Evolutionary conservation across 2,797 vertebrate species (phyloP).

Genomic region (Poecilia wingei): DNA sequence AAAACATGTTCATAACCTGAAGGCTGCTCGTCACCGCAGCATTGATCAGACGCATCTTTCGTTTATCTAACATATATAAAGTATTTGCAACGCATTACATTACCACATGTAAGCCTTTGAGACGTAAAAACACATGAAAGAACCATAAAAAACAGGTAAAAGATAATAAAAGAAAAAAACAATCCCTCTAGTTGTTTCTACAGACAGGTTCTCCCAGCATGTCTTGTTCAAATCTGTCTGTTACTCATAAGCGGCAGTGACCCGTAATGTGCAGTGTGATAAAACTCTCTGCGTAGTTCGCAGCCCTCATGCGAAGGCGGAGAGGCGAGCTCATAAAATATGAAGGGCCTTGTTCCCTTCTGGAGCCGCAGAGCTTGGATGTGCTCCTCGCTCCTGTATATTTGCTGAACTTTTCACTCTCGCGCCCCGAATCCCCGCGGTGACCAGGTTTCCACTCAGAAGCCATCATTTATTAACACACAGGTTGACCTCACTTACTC

Average conservation of each 20-base stretch:
- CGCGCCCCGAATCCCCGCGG: conserved; percentile 62
- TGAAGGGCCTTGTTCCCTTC: conserved; percentile 61
- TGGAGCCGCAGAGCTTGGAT: conserved; percentile 43
- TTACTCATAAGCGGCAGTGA: conserved; percentile 48
- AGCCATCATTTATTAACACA: conserved; percentile 77
- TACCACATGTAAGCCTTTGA: neutral
- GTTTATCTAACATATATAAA: neutral
- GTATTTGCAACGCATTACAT: neutral
- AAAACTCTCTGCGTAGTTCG: conserved; percentile 65
- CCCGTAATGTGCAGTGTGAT: conserved; percentile 64
- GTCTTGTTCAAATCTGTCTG: conserved; percentile 37
- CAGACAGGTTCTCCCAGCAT: conserved; percentile 13
- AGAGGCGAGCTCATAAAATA: conserved; percentile 81
- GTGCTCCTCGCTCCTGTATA: conserved; percentile 44
- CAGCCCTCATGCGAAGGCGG: conserved; percentile 57
- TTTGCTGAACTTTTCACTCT: conserved; percentile 79
- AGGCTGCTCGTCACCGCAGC: neutral
- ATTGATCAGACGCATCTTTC: neutral
- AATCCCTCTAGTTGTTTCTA: neutral
- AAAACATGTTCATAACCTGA: neutral
- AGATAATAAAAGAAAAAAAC: neutral
- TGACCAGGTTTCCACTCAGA: conserved; percentile 66
- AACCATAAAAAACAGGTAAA: neutral
- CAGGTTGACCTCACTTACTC: conserved; percentile 78
- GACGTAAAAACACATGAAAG: neutral